Base-by-base conservation (phyloP, 2,113 vertebrate genomes). In the Halichoeres trimaculatus region DNA sequence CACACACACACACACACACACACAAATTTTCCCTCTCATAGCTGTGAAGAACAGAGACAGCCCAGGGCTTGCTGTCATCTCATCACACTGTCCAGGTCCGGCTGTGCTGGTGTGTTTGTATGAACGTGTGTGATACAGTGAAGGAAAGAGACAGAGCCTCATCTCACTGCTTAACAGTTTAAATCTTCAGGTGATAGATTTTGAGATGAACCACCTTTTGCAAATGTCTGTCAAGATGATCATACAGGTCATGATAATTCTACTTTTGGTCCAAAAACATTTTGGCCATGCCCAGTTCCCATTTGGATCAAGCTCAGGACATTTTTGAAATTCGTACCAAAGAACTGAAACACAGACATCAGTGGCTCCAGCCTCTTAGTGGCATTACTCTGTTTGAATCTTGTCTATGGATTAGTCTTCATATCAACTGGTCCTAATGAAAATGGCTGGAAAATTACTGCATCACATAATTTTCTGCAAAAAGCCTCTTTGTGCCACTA, bases 21-120 rank as follows among this genome's bases (percentile, higher is more conserved):
- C 67, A 22, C 51, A 78, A 53, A 65, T 40, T 59, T 47, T 85
- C 72, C 57, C 77, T 86, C 82, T 72, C 81, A 76, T 73, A 89
- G 83, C 84, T 81, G 89, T 68, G 47, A 86, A 61, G 60, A 83
- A 83, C 76, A 60, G 76, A 89, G 89, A 92, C 89, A 91, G 89
- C 82, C 81, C 85, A 83, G 89, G 75, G 81, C 85, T 76, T 72
- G 79, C 89, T 93, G 92, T 93, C 91, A 90, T 79, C 88, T 87
- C 89, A 89, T 91, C 90, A 90, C 79, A 74, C 85, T 90, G 86
- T 86, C 74, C 78, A 85, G 89, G 88, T 90, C 81, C 70, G 54
- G 79, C 85, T 67, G 43, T 76, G 16, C 43, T 7, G 6, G 43
- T 45, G 19, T 50, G 3, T 38, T 40, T 57, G 24, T 55, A 64